A percentile compares a stretch with the other conserved stretches of the same genome.
phyloP scores from a whole-genome alignment of 2,797 vertebrate species.

The Crenuchus spilurus region DNA sequence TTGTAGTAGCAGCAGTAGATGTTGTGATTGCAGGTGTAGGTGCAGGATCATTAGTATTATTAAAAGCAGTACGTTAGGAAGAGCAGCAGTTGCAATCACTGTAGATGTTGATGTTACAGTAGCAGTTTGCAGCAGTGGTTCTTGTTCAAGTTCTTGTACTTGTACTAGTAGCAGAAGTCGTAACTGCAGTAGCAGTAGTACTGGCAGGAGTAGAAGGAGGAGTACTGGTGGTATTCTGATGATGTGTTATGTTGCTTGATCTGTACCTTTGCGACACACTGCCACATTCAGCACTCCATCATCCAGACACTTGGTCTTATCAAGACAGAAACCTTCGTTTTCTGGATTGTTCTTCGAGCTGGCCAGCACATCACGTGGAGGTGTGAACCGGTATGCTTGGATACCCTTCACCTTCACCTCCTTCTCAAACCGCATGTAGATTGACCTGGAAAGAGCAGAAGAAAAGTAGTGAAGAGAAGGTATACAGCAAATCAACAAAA shows the following conservation, averaged over 20 bases:
- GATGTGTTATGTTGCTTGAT: too few relatives aligned
- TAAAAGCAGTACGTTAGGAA: background rate
- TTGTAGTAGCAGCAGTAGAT: background rate
- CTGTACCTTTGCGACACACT: conserved; percentile 79
- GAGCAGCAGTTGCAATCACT: background rate
- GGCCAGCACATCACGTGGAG: conserved; percentile 75
- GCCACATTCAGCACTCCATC: conserved; percentile 80
- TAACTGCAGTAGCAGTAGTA: background rate
- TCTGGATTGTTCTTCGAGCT: conserved; percentile 77
- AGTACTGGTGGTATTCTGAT: background rate
- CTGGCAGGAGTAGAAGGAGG: background rate
- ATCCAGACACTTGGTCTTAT: conserved; percentile 70
- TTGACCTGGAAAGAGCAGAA: conserved; percentile 68
- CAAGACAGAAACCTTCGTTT: conserved; percentile 80
- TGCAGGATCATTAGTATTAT: background rate
- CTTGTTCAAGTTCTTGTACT: too few relatives aligned
- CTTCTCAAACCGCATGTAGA: conserved; percentile 81
- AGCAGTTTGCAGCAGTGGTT: background rate
- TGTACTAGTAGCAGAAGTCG: background rate
- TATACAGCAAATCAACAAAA: too few relatives aligned
- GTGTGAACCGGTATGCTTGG: conserved; percentile 79
- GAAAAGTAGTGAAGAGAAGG: too few relatives aligned
- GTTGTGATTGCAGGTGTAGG: background rate
- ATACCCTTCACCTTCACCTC: conserved; percentile 80
- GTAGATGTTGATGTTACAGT: background rate